Evolutionary conservation across 2,113 vertebrate genomes (phyloP), one percentile per base, ranked within the genome.

Genomic region (Acanthochromis polyacanthus): DNA sequence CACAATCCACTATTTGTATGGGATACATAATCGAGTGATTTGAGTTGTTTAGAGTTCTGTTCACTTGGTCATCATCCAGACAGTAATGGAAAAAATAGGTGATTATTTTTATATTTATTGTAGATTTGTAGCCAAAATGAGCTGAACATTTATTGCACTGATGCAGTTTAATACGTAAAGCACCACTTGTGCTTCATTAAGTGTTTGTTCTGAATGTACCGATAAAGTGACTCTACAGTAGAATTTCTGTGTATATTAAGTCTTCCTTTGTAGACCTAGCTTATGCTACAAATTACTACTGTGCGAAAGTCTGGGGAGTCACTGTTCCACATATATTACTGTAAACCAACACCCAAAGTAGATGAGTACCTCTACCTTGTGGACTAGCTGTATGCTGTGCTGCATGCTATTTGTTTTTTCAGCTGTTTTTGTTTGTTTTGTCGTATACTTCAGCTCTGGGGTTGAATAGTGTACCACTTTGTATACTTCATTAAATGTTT

Each of bases 31-130:
- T 14, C 30, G 25, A 70, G 36, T 69, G 10, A 17, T 71, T 40
- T 14, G 43, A 46, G 61, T 71, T 36, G 52, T 85, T 28, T 61
- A 62, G 68, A 77, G 38, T 75, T 71, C 16, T 3, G 19, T 71
- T 23, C 12, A 69, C 57, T 89, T 61, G 48, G 48, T 36, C 25
- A 40, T 57, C 45, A 70, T 65, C 43, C 55, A 58, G 45, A 61
- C 70, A 48, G 66, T 71, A 65, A 63, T 32, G 25, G 20, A 53
- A 11, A 38, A 17, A 50, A 51, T n/a, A 51, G 53, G 72, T 74
- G 67, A 80, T 77, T 93, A 94, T 94, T 95, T 95, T 93, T 93
- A 22, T 94, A 94, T 89, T 88, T 82, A 90, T 88, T 90, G 88
- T 90, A 89, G 82, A 90, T 88, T 91, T 92, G 78, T 89, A 88